Conservation (phyloP, 2,888 invertebrate species). For the Dendrolimus houi region DNA sequence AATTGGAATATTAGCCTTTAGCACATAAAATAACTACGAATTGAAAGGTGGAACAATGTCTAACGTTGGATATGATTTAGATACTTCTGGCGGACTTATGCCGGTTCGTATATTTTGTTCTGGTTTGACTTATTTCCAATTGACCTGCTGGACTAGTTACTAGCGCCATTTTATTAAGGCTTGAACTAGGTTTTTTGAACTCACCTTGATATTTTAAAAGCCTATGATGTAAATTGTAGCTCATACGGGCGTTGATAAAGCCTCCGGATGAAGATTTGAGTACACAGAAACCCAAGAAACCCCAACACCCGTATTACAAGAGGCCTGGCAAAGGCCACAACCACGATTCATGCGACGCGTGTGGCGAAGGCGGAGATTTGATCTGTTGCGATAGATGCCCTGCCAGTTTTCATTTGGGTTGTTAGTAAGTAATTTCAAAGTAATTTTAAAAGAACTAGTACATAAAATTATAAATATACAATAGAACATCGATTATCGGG, state of each 20-base stretch:
- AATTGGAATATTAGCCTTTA: too few species aligned
- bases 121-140: slow-evolving; percentile 6
- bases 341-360: slow-evolving; percentile 95
- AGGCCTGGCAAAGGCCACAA: slow-evolving; percentile 93
- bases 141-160: slow-evolving; percentile 12
- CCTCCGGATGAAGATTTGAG: slow-evolving; percentile 88
- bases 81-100: slow-evolving; percentile 89
- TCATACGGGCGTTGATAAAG: slow-evolving; percentile 91
- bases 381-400: slow-evolving; percentile 98
- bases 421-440: slow-evolving; percentile 84
- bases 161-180: slow-evolving; percentile 36
- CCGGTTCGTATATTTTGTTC: slow-evolving; percentile 78
- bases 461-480: too few species aligned
- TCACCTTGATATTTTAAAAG: neutral
- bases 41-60: slow-evolving; percentile 39
- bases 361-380: slow-evolving; percentile 95
- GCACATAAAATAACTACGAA: too few species aligned
- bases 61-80: slow-evolving; percentile 83
- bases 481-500: too few species aligned
- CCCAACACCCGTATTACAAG: slow-evolving; percentile 89
- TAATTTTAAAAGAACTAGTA: too few species aligned
- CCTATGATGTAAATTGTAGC: slow-evolving; percentile 69
- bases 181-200: slow-evolving; percentile 5
- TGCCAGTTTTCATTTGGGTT: slow-evolving; percentile 95
- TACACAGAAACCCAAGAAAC: slow-evolving; percentile 74